Conservation (phyloP, 2,797 vertebrate species). For the Discoglossus pictus region DNA sequence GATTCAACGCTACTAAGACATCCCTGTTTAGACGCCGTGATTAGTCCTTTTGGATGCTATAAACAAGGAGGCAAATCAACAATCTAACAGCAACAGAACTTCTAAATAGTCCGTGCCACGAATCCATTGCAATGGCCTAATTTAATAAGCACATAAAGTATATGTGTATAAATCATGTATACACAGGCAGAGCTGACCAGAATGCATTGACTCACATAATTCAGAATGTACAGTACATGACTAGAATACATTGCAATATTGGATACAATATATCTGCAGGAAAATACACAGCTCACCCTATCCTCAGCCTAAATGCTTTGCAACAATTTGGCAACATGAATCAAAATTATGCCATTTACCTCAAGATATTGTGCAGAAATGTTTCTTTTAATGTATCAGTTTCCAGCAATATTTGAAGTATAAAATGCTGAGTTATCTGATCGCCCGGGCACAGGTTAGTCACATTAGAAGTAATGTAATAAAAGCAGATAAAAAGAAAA, state of each 20-base stretch:
- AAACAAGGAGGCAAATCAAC: slow-evolving; percentile 11
- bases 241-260: slow-evolving; percentile 14
- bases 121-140: slow-evolving; percentile 29
- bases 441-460: no score
- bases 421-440: no score
- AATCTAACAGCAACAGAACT: slow-evolving; percentile 2
- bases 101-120: not conserved
- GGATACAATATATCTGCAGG: not conserved
- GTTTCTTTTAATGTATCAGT: no score
- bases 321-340: no score
- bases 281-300: no score
- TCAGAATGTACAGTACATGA: slow-evolving; percentile 17
- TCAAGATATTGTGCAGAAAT: no score
- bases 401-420: no score
- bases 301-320: no score
- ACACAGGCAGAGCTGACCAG: slow-evolving; percentile 32
- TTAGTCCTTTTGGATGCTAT: slow-evolving; percentile 16
- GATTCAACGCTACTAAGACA: slow-evolving; percentile 17
- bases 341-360: no score
- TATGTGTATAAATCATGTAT: slow-evolving; percentile 43
- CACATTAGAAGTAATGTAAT: no score
- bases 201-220: slow-evolving; percentile 27
- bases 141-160: slow-evolving; percentile 45
- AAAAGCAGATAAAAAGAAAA: no score
- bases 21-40: not conserved